A percentile compares a stretch with the other conserved stretches of the same genome.
Conservation (phyloP, 2,797 vertebrate species). For the Margarornis squamiger region DNA sequence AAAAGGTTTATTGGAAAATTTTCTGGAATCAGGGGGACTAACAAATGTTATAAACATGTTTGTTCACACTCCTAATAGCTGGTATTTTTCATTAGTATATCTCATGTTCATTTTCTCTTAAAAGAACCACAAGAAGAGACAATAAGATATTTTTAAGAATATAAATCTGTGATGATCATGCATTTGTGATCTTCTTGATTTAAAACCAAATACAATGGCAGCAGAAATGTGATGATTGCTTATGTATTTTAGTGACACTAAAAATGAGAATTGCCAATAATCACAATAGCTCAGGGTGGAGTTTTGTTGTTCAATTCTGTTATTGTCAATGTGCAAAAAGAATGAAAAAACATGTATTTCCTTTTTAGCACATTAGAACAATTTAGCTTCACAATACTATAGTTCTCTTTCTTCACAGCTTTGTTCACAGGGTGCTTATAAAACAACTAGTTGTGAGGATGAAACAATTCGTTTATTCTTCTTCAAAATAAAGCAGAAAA, state of each 20-base stretch:
- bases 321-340: constrained; percentile 25
- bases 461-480: background rate
- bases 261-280: constrained; percentile 41
- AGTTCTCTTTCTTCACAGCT: background rate
- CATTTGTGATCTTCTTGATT: constrained; percentile 47
- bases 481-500: background rate
- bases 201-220: background rate
- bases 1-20: constrained; percentile 25
- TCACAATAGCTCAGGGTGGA: background rate
- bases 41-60: constrained; percentile 33
- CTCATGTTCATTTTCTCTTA: constrained; percentile 50
- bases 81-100: background rate
- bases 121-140: constrained; percentile 18
- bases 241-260: background rate
- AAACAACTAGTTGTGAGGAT: background rate
- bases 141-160: constrained; percentile 27
- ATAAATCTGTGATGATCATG: background rate
- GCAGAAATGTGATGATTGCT: constrained; percentile 1
- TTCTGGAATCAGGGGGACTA: constrained; percentile 23
- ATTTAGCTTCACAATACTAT: background rate
- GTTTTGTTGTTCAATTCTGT: constrained; percentile 18
- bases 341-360: constrained; percentile 27
- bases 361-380: constrained; percentile 21
- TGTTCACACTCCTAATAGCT: background rate
- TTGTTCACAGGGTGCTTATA: background rate